phyloP scores from a whole-genome alignment of 53 echinoderm and acorn worm species.

The Antedon mediterranea region DNA sequence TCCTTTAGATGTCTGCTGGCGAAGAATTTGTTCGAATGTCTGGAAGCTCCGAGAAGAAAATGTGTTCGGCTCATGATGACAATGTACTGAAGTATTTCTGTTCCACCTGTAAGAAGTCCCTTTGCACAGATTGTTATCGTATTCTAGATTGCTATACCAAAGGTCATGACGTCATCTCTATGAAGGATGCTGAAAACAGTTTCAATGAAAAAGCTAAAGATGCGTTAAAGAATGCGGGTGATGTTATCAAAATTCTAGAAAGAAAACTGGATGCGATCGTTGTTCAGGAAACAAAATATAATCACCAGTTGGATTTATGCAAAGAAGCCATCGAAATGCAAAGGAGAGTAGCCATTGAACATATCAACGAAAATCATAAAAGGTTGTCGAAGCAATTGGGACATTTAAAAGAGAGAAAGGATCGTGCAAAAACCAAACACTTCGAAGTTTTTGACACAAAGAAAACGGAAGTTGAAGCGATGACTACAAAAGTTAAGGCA shows the following conservation, averaged over 20 bases:
- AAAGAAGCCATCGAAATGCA: not conserved
- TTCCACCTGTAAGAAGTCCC: not conserved
- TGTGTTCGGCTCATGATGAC: not conserved
- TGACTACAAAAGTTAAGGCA: not conserved
- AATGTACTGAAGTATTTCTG: not conserved
- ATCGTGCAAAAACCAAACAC: not conserved
- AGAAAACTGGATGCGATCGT: not conserved
- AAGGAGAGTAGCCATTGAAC: not conserved
- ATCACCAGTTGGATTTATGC: not conserved
- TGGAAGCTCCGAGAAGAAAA: no score
- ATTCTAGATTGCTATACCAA: not conserved
- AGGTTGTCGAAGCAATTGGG: not conserved
- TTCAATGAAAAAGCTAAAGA: not conserved
- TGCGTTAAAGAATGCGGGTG: not conserved
- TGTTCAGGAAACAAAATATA: not conserved
- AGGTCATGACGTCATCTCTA: not conserved
- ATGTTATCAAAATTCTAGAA: not conserved
- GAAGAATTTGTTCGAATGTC: no score
- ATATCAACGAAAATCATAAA: not conserved
- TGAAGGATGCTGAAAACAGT: not conserved
- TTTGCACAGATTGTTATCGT: not conserved
- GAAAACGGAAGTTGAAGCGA: not conserved
- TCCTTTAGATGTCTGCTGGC: no score
- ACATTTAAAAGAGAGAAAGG: not conserved
- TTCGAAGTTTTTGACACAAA: not conserved